A percentile compares a stretch with the other conserved stretches of the same genome.
Conservation (phyloP, 2,113 vertebrate genomes). For the Apteryx mantelli region DNA sequence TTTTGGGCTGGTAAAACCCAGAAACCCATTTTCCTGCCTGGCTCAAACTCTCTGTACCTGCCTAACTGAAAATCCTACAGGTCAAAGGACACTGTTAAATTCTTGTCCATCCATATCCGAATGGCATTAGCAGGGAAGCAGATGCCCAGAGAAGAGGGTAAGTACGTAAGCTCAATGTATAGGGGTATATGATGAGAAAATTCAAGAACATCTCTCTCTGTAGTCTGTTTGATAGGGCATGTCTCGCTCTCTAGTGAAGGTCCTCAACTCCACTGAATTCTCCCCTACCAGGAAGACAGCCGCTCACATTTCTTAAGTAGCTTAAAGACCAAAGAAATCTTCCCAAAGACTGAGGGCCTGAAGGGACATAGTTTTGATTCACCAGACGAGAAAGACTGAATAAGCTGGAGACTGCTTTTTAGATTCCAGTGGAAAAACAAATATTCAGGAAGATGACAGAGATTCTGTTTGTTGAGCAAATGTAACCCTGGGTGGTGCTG, state of each 20-base stretch:
- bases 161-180: background rate
- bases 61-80: background rate
- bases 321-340: background rate
- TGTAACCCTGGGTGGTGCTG: background rate
- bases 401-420: background rate
- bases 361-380: background rate
- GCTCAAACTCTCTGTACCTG: background rate
- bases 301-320: background rate
- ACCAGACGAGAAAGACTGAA: background rate
- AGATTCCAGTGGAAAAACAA: background rate
- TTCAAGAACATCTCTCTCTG: background rate
- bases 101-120: background rate
- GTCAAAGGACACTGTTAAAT: background rate
- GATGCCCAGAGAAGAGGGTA: background rate
- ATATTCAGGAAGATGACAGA: background rate
- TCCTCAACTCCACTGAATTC: accelerated
- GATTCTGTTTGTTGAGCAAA: background rate
- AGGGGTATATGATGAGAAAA: background rate
- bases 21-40: background rate
- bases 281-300: accelerated
- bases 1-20: constrained; percentile 6
- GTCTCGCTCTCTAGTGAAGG: background rate
- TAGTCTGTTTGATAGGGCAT: background rate
- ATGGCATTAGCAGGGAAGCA: background rate
- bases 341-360: background rate